Conservation (phyloP, 2,888 invertebrate species). For the Ligdia adustata region DNA sequence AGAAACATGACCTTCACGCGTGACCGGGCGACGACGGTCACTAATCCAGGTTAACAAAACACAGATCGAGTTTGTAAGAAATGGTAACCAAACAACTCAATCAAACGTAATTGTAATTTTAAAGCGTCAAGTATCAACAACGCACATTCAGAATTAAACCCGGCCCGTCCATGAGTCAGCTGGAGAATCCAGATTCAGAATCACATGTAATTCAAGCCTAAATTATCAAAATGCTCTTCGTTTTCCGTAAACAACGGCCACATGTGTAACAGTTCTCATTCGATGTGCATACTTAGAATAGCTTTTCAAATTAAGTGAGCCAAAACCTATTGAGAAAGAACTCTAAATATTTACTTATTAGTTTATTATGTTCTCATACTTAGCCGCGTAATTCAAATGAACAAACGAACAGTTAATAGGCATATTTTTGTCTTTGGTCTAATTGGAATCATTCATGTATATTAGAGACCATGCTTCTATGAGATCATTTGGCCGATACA, state of each 20-base stretch:
- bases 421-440: constrained; percentile 15
- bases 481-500: constrained; percentile 4
- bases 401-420: constrained; percentile 3
- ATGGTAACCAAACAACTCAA: constrained; percentile 18
- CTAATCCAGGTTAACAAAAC: constrained; percentile 21
- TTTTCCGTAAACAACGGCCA: constrained; percentile 46
- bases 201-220: constrained; percentile 31
- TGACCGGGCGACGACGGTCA: constrained; percentile 22
- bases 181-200: constrained; percentile 43
- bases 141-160: constrained; percentile 32
- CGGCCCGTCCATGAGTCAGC: constrained; percentile 33
- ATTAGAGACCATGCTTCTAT: constrained; percentile 5
- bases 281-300: not conserved
- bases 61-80: constrained; percentile 17
- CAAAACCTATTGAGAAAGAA: too few species aligned
- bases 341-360: too few species aligned
- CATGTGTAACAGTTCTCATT: constrained; percentile 37
- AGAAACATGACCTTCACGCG: constrained; percentile 20
- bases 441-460: constrained; percentile 20
- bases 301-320: not conserved
- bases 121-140: constrained; percentile 13
- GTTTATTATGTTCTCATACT: too few species aligned
- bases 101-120: constrained; percentile 16
- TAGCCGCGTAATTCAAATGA: too few species aligned
- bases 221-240: constrained; percentile 33